Evolutionary conservation across 2,113 vertebrate genomes (phyloP).

Genomic region (Rhizomys pruinosus): DNA sequence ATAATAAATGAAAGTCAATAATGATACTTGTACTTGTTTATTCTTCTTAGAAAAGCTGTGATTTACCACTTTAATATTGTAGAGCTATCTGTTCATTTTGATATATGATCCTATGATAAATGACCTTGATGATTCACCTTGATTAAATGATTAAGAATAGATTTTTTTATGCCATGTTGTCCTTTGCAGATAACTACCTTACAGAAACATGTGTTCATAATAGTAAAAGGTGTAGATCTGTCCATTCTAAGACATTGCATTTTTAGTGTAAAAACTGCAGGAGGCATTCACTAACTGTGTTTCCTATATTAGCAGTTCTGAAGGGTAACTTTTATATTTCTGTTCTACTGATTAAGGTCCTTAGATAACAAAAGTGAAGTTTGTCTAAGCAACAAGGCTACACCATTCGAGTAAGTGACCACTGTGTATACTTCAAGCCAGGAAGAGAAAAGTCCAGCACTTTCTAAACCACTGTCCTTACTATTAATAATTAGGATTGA

Average conservation of each 20-base stretch:
- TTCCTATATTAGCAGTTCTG: background rate
- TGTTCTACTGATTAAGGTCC: background rate
- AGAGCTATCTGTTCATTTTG: too few species aligned
- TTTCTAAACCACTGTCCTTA: background rate
- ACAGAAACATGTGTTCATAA: too few species aligned
- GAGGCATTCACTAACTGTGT: background rate
- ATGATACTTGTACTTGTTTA: too few species aligned
- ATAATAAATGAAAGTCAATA: background rate
- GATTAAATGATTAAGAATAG: too few species aligned
- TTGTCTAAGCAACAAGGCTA: background rate
- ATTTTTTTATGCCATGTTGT: too few species aligned
- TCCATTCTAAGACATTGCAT: background rate
- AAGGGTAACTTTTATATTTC: background rate
- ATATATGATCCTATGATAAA: too few species aligned
- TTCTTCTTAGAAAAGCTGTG: too few species aligned
- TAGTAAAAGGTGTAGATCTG: too few species aligned
- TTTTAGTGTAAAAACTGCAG: constrained; percentile 45
- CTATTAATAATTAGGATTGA: background rate
- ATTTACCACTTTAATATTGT: too few species aligned
- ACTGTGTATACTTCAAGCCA: background rate
- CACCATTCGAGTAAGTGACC: background rate
- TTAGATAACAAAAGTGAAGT: background rate
- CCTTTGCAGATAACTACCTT: too few species aligned
- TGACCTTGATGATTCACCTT: too few species aligned
- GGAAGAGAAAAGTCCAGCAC: background rate